Conservation (phyloP, 1,140 invertebrate species). For the Philotrypesis tridentata region DNA sequence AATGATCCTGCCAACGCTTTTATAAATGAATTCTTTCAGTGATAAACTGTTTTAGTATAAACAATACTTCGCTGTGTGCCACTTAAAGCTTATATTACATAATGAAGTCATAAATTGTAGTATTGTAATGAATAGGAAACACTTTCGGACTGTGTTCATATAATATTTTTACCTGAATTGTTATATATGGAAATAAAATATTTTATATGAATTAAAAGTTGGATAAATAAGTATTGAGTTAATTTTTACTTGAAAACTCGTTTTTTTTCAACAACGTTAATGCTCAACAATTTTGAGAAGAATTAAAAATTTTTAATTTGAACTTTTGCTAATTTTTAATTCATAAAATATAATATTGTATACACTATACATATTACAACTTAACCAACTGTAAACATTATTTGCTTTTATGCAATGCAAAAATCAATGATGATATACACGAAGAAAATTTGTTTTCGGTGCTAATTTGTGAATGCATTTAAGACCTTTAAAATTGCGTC, state of each 20-base stretch:
- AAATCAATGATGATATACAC: not conserved
- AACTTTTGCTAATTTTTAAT: conserved; percentile 3
- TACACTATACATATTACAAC: not conserved
- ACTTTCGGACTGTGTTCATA: conserved; percentile 27
- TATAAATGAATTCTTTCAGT: not conserved
- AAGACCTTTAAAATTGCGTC: not conserved
- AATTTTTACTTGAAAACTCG: not conserved
- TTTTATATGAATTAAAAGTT: not conserved
- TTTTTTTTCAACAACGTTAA: too few species aligned
- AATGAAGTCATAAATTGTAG: conserved; percentile 26
- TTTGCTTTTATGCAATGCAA: not conserved
- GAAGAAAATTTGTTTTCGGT: not conserved
- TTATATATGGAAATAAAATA: not conserved
- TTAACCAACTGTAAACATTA: not conserved
- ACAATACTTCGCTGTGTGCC: conserved; percentile 32
- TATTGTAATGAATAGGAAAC: conserved; percentile 13
- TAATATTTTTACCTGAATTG: conserved; percentile 16
- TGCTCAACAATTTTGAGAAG: not conserved
- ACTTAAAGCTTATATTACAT: conserved; percentile 32
- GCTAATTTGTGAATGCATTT: conserved; percentile 1
- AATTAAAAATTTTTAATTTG: not conserved
- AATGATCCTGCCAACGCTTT: conserved; percentile 30
- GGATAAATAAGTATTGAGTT: not conserved
- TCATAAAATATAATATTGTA: not conserved
- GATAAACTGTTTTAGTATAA: not conserved